Evolutionary conservation across 2,797 vertebrate species (phyloP).

Genomic region (Hozukius guyotensis): DNA sequence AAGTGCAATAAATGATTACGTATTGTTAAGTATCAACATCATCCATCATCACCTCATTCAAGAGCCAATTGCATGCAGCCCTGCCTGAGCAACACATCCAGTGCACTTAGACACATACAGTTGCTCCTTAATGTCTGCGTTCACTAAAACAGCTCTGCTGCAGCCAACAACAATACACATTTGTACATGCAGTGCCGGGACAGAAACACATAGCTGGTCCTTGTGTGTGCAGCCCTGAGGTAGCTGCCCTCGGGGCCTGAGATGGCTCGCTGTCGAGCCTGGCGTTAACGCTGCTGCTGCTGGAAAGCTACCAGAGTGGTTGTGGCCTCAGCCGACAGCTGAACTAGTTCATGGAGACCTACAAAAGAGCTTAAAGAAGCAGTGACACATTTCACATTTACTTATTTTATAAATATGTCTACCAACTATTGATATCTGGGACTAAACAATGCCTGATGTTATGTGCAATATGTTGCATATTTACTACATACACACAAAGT

Average conservation of each 20-base stretch:
- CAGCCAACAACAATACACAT: not conserved
- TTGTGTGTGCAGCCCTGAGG: not conserved
- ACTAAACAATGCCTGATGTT: not conserved
- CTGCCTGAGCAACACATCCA: not conserved
- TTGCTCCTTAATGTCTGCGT: not conserved
- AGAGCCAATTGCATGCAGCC: not conserved
- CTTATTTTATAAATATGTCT: not conserved
- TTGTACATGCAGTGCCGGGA: not conserved
- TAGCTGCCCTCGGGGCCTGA: not conserved
- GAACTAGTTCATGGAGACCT: constrained; percentile 19
- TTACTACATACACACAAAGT: not conserved
- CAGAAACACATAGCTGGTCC: not conserved
- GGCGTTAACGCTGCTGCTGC: constrained; percentile 7
- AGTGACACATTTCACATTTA: not conserved
- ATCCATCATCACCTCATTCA: not conserved
- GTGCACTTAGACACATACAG: not conserved
- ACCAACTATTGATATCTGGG: not conserved
- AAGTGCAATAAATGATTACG: not conserved
- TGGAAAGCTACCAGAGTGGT: constrained; percentile 61
- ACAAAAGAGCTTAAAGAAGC: constrained; percentile 3
- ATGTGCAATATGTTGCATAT: not conserved
- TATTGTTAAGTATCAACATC: not conserved
- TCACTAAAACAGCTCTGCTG: not conserved
- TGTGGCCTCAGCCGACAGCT: constrained; percentile 19
- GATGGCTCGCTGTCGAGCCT: not conserved